phyloP scores from a whole-genome alignment of 2,888 invertebrate genomes.

The Falcaria lacertinaria region DNA sequence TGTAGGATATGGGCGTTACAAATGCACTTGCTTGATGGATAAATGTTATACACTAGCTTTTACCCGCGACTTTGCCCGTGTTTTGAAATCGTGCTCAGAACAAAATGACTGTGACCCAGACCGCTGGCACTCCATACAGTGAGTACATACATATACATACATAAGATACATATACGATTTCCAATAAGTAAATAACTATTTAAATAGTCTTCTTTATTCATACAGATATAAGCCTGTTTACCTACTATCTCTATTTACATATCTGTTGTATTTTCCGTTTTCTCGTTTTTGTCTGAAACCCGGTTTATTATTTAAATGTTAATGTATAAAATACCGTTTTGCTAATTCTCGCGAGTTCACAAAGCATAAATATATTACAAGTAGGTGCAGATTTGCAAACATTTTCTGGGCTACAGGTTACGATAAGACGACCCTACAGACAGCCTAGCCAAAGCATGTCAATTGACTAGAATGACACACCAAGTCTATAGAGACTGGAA shows the following conservation, averaged over 20 bases:
- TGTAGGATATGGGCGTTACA: too few relatives aligned
- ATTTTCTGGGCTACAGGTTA: background rate
- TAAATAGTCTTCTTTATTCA: background rate
- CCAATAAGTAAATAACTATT: background rate
- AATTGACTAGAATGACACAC: too few relatives aligned
- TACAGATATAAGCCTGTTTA: background rate
- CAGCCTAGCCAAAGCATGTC: background rate
- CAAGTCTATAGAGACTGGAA: background rate
- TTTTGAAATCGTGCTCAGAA: too few relatives aligned
- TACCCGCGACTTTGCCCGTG: too few relatives aligned
- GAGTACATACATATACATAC: too few relatives aligned
- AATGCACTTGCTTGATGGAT: too few relatives aligned
- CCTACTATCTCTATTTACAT: slow-evolving; percentile 1
- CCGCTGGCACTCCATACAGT: background rate
- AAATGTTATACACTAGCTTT: too few relatives aligned
- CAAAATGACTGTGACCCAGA: background rate
- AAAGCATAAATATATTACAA: too few relatives aligned
- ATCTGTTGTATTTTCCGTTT: background rate
- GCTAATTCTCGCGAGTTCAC: background rate
- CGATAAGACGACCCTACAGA: background rate
- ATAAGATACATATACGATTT: background rate
- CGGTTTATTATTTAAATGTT: background rate
- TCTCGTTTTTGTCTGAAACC: background rate
- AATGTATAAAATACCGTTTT: background rate
- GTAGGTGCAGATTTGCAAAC: background rate